Percentiles rank a stretch among this genome's conserved stretches.
Conservation (phyloP, 1,140 invertebrate species). For the Melanaphis sacchari region DNA sequence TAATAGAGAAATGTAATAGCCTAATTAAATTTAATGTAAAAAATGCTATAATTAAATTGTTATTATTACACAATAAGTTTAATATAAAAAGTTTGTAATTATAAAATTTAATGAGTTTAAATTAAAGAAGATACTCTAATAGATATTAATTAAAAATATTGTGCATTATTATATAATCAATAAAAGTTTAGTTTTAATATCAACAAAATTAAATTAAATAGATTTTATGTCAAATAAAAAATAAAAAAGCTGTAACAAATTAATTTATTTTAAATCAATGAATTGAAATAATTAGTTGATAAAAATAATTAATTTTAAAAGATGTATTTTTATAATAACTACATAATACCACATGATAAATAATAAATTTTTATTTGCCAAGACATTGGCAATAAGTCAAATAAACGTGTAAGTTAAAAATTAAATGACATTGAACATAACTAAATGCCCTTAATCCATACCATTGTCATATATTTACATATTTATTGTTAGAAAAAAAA, state of each 20-base stretch:
- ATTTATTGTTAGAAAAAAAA: background rate
- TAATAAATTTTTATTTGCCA: constrained; percentile 7
- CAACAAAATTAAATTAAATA: too few relatives aligned
- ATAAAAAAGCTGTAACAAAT: too few relatives aligned
- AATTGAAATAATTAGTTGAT: background rate
- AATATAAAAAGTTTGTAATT: too few relatives aligned
- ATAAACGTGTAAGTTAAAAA: background rate
- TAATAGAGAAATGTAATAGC: background rate
- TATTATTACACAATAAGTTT: too few relatives aligned
- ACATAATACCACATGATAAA: background rate
- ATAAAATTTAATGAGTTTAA: too few relatives aligned
- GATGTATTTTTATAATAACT: background rate
- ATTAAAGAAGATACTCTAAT: background rate
- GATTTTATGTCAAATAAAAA: too few relatives aligned
- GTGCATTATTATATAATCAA: background rate
- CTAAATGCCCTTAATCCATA: background rate
- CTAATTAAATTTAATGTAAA: background rate
- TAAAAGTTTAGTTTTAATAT: too few relatives aligned
- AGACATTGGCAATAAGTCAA: constrained; percentile 51
- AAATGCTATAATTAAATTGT: background rate
- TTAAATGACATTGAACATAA: constrained; percentile 41
- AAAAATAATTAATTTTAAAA: background rate
- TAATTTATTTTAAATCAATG: background rate
- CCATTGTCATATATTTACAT: background rate
- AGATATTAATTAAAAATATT: background rate